Evolutionary conservation across 2,113 vertebrate species (phyloP).

Genomic region (Okapia johnstoni): DNA sequence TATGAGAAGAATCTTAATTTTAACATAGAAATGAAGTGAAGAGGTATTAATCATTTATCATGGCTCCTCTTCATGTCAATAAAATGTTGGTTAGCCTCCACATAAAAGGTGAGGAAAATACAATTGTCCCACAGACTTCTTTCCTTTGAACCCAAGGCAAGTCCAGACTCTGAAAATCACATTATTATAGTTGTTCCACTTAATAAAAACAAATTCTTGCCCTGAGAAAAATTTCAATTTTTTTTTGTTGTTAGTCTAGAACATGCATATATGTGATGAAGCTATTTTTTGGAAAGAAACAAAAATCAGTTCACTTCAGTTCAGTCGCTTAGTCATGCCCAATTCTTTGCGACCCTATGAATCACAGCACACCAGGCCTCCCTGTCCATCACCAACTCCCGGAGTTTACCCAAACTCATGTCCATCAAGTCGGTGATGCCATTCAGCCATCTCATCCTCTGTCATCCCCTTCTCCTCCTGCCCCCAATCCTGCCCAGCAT

Average conservation of each 20-base stretch:
- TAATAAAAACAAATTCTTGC: background rate
- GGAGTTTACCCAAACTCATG: rapidly evolving
- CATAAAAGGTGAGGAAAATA: background rate
- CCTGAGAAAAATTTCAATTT: background rate
- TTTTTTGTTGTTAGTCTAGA: background rate
- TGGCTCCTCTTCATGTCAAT: background rate
- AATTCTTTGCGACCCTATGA: rapidly evolving
- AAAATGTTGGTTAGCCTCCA: background rate
- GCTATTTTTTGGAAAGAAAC: background rate
- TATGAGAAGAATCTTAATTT: background rate
- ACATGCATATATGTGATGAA: background rate
- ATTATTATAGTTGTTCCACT: background rate
- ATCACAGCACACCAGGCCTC: rapidly evolving
- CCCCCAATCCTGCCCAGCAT: too few relatives aligned
- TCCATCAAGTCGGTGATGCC: too few relatives aligned
- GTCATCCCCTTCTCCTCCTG: too few relatives aligned
- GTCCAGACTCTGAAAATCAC: background rate
- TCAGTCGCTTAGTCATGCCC: rapidly evolving
- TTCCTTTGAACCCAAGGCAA: background rate
- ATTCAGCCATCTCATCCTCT: too few relatives aligned
- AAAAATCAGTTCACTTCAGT: background rate
- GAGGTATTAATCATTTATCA: background rate
- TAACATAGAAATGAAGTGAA: background rate
- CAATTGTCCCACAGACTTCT: background rate
- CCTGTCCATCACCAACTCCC: too few relatives aligned